Evolutionary conservation across 2,888 invertebrate genomes (phyloP), one percentile per base, ranked within the genome.

Genomic region (Brachylomia viminalis): DNA sequence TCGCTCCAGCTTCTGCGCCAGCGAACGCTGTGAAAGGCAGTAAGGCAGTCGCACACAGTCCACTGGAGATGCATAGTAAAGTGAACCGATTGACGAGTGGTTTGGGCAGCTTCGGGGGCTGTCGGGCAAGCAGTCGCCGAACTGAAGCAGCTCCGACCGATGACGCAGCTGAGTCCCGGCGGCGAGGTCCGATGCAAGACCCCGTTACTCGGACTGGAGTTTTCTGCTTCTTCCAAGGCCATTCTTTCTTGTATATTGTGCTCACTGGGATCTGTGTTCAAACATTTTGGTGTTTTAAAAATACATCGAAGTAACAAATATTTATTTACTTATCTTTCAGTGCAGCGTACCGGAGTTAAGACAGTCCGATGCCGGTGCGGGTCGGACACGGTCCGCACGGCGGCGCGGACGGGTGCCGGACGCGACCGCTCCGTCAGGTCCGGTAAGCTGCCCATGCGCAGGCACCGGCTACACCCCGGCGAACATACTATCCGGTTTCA

Each of bases 131-230:
- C 23, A 98, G 95, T 0, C 98, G 97, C 7, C 98, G 97, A 17
- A 98, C 98, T 1, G 98, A 98, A 0, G 98, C 98, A 0, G 98
- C 98, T 2, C 98, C 98, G 49, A 98, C 97, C 0, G 98, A 98
- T 68, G 98, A 98, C 45, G 97, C 97, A 72, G 97, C 97, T 0
- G 98, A 98, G 88, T 98, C 98, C 27, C 97, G 96, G 5, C 98
- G 96, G 7, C 97, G 95, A 13, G 92, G 91, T 3, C 91, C 89
- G 20, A 88, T 85, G 11, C 87, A 86, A 15, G 92, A 87, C 4
- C 84, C 88, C 2, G 91, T 80, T 6, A 90, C 87, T 72, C 93
- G 90, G 20, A 88, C 86, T 1, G 93, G 92, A 27, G 90, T 88
- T 85, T 94, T 95, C 72, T 92, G 92, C 80, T 96, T 95, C 87